Base-by-base conservation (phyloP, 2,113 vertebrate species). In the Macrotis lagotis region DNA sequence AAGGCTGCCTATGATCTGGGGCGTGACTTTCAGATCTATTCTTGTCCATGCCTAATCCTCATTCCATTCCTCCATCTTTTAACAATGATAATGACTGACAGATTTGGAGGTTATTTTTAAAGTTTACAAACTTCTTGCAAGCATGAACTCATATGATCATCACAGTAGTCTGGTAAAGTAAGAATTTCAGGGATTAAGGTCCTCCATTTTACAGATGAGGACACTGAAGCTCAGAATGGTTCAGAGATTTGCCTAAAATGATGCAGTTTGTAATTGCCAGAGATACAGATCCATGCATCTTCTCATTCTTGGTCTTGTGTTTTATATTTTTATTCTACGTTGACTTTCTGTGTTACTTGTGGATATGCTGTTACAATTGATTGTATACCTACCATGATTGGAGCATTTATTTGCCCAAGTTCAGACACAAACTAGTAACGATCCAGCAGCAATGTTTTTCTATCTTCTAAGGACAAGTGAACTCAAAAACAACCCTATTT, bases 331-430 rank as follows among this genome's bases (percentile, higher is more conserved):
- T 74, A 44, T 74, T 74, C 66, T 74, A 22, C 22, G 3, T 14
- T n/a, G 66, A 6, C 37, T 74, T 74, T 74, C 66, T 44, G 14
- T 44, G 37, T 74, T 74, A 37, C 37, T 74, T 74, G 37, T 66
- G 28, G 12, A n/a, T n/a, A 22, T 74, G 59, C 37, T 74, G 3
- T 92, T 94, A 47, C 89, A 12, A 51, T 51, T 91, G 8, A 50
- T 25, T 90, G 93, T 95, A 47, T 55, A 95, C 50, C 3, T 50
- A 7, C 91, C 50, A 44, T 66, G 48, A 52, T 91, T 92, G 37
- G 83, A 44, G 59, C 22, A 4, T 53, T 50, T 0, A 3, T n/a
- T 2, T 93, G 44, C 6, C n/a, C 48, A 48, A 9, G 25, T 90
- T 50, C 48, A 53, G 25, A 94, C 10, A 14, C 50, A 31, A 49